Percentiles rank a stretch among this genome's conserved stretches.
These are phyloP conservation scores for Ditylenchus dipsaci DNA, from an alignment of 1,140 invertebrate genomes.

Conservation along the genomic window DNA sequence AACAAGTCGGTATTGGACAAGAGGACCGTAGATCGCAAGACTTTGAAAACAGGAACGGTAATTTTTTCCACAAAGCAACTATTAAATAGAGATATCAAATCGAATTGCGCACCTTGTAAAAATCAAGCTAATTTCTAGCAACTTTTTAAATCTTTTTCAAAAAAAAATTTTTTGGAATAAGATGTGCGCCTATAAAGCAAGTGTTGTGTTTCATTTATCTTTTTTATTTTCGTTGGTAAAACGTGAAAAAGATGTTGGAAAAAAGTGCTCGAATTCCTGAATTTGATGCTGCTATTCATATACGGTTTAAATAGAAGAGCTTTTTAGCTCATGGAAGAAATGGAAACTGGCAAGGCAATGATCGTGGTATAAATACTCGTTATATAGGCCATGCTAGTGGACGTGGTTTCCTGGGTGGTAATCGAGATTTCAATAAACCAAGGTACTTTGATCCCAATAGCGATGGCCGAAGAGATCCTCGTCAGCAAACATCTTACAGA, in stretches of 20 bases:
- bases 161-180: too few species aligned
- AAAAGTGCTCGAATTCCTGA: too few species aligned
- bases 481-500: not conserved
- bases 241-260: too few species aligned
- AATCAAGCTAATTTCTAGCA: too few species aligned
- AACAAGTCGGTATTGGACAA: not conserved
- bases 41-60: not conserved
- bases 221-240: too few species aligned
- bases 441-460: not conserved
- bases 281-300: too few species aligned
- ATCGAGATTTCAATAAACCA: constrained; percentile 3
- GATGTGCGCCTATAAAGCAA: too few species aligned
- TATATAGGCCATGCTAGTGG: not conserved
- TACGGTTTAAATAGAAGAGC: too few species aligned
- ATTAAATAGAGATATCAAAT: too few species aligned
- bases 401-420: not conserved
- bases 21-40: not conserved
- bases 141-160: too few species aligned
- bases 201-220: too few species aligned
- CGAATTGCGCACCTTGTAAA: too few species aligned
- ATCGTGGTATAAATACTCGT: not conserved
- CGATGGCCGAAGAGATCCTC: not conserved
- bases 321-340: not conserved
- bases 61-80: not conserved
- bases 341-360: not conserved